phyloP scores from a whole-genome alignment of 2,797 vertebrate genomes.

The Coendou prehensilis region DNA sequence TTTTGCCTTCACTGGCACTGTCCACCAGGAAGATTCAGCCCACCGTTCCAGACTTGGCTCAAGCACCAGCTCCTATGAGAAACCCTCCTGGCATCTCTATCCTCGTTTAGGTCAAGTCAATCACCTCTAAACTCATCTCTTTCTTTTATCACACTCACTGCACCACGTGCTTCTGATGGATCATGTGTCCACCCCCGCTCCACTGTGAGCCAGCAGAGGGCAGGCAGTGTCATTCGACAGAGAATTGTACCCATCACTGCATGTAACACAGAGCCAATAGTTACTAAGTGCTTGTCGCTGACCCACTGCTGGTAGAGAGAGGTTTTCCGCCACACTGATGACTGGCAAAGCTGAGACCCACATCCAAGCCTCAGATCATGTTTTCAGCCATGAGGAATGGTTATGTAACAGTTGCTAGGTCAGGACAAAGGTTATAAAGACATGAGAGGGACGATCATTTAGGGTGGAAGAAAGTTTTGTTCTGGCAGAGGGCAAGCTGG shows the following conservation, averaged over 20 bases:
- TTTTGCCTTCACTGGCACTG: neutral
- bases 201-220: neutral
- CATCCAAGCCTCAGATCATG: neutral
- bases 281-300: neutral
- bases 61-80: neutral
- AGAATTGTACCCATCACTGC: neutral
- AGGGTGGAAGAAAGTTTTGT: neutral
- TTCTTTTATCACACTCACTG: neutral
- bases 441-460: neutral
- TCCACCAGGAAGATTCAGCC: neutral
- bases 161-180: neutral
- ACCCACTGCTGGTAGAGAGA: neutral
- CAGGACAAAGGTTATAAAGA: neutral
- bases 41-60: neutral
- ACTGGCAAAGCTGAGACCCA: neutral
- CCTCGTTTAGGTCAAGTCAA: neutral
- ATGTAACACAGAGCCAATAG: neutral
- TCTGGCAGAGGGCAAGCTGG: neutral
- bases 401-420: neutral
- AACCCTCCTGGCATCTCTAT: neutral
- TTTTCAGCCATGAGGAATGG: neutral
- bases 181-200: neutral
- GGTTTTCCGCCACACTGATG: neutral
- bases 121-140: neutral
- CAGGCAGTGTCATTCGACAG: neutral